Conservation (phyloP, 2,797 vertebrate species). For the Pipistrellus pygmaeus region DNA sequence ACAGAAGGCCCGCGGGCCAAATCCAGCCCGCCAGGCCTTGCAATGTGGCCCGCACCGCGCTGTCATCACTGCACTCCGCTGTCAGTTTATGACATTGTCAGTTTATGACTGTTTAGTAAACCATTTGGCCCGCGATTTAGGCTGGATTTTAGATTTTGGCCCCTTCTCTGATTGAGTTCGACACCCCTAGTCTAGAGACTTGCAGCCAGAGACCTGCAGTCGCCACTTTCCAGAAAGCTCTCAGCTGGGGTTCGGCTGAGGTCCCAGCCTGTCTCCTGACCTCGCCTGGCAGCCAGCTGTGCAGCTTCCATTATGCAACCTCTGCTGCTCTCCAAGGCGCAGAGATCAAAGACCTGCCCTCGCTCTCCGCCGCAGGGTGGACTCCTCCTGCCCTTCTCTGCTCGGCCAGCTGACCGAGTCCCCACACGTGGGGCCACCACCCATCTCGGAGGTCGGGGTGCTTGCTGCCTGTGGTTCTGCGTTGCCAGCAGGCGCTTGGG, state of each 20-base stretch:
- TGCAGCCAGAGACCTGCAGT: not conserved
- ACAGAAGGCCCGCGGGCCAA: too few species aligned
- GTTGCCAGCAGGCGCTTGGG: not conserved
- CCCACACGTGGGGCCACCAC: accelerated
- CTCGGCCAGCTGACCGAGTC: not conserved
- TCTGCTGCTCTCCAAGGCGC: not conserved
- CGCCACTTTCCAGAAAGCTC: not conserved
- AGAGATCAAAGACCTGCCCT: accelerated
- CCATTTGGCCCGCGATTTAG: too few species aligned
- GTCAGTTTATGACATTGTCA: too few species aligned
- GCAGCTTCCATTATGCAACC: accelerated
- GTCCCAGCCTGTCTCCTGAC: not conserved
- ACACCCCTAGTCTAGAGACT: not conserved
- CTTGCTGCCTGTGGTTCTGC: not conserved
- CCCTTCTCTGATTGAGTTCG: too few species aligned
- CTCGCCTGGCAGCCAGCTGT: not conserved
- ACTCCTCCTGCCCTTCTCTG: not conserved
- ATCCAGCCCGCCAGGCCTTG: too few species aligned
- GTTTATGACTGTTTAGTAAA: too few species aligned
- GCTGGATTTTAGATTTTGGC: too few species aligned
- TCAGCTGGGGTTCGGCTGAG: not conserved
- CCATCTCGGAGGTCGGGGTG: not conserved
- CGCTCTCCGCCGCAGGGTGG: not conserved
- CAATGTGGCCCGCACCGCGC: too few species aligned
- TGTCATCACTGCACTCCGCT: too few species aligned